Evolutionary conservation across 2,797 vertebrate genomes (phyloP).

Genomic region (Lepilemur septentrionalis): DNA sequence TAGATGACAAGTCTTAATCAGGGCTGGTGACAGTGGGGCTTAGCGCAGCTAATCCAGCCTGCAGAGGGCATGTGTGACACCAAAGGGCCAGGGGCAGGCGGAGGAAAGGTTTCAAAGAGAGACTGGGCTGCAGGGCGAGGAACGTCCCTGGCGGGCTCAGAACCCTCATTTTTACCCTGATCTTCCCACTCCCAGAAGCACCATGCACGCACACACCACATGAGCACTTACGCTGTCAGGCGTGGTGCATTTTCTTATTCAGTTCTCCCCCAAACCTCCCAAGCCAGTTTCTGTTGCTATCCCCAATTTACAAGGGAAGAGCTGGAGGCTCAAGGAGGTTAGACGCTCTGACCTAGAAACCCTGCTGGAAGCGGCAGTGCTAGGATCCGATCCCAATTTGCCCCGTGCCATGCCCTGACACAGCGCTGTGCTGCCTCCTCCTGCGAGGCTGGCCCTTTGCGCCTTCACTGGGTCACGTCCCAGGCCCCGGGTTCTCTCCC

Average conservation of each 20-base stretch:
- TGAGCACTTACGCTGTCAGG: neutral
- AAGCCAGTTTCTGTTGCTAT: neutral
- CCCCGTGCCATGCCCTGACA: neutral
- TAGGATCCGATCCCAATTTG: neutral
- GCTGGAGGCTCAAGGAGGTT: neutral
- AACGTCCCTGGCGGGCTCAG: neutral
- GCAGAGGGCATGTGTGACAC: neutral
- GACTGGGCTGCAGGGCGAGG: neutral
- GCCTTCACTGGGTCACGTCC: neutral
- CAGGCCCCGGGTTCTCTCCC: neutral
- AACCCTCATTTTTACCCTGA: too few relatives aligned
- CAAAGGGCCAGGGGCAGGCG: neutral
- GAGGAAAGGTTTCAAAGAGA: neutral
- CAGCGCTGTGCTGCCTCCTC: neutral
- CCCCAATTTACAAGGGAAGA: neutral
- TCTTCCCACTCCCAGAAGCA: neutral
- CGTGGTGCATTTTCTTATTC: accelerated
- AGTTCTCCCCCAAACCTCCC: neutral
- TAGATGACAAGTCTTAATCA: slow-evolving; percentile 49
- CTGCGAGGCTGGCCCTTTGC: neutral
- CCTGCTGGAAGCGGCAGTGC: too few relatives aligned
- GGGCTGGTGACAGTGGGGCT: slow-evolving; percentile 43
- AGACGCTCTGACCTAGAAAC: neutral
- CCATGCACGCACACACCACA: accelerated
- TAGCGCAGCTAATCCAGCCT: neutral